Evolutionary conservation across 1,140 invertebrate genomes (phyloP).

Genomic region (Triops cancriformis): DNA sequence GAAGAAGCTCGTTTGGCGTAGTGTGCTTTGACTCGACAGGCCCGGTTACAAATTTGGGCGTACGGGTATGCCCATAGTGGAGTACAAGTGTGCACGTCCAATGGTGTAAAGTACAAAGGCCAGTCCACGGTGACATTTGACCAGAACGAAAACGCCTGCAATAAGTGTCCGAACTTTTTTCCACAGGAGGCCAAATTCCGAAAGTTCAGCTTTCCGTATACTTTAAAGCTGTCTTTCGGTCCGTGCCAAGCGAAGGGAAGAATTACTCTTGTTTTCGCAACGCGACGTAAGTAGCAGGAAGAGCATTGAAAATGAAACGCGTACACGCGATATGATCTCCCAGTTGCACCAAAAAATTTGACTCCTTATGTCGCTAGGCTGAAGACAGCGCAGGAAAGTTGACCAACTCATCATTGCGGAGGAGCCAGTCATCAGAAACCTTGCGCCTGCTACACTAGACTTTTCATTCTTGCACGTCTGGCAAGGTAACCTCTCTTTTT

Average conservation of each 20-base stretch:
- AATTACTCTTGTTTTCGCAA: not conserved
- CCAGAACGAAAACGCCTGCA: not conserved
- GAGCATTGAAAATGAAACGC: not conserved
- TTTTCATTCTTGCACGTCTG: not conserved
- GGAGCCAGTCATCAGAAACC: conserved; percentile 8
- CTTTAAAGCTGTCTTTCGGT: not conserved
- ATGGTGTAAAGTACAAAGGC: conserved; percentile 13
- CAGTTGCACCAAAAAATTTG: not conserved
- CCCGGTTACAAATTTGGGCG: not conserved
- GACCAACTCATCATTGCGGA: not conserved
- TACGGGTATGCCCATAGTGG: not conserved
- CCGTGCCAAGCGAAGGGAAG: not conserved
- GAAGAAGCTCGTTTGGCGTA: not conserved
- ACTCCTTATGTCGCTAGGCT: not conserved
- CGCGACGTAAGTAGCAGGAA: conserved; percentile 1
- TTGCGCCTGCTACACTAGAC: not conserved
- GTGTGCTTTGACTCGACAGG: not conserved
- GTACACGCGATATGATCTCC: not conserved
- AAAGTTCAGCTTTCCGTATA: not conserved
- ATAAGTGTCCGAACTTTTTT: conserved; percentile 8
- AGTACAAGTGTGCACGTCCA: not conserved
- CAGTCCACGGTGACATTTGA: conserved; percentile 4
- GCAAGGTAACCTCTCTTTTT: not conserved
- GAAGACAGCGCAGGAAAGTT: not conserved
- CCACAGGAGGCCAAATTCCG: not conserved